Evolutionary conservation across 2,797 vertebrate genomes (phyloP), one percentile per base, ranked within the genome.

Genomic region (Mionectes olivaceus): DNA sequence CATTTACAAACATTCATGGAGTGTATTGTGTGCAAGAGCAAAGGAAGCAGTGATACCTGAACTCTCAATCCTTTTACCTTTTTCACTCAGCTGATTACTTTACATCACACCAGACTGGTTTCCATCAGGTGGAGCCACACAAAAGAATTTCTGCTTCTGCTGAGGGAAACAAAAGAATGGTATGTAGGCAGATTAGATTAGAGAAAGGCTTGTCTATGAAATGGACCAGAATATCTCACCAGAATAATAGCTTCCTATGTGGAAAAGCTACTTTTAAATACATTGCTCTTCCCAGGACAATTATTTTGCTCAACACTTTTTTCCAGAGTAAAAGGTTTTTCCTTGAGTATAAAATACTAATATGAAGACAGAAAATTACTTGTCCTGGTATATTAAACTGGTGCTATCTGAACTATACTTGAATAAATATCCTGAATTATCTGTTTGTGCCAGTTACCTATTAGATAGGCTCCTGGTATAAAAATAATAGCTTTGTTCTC

Each of bases 231-330:
- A 69, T 69, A 73, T 79, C 49, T 87, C 63, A 69, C 33, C 50
- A 79, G 43, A 91, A 82, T 76, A 94, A 65, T 57, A 74, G 37
- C 32, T 95, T 84, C 22, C 25, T 46, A 61, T 0, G 0, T 43
- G 46, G 39, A 83, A 89, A 60, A 64, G 13, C 35, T 89, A n/a
- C 84, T 92, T 90, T 83, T 28, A 53, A 90, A 91, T 53, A 79
- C 16, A 10, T n/a, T 15, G 52, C 16, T 75, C 55, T 65, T 87
- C 17, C 50, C 27, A 50, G 30, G 92, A 61, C 11, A 69, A 61
- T 71, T 60, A 8, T 52, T 89, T 88, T 86, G n/a, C 37, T 89
- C 12, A 21, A 27, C 11, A 3, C 21, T 39, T 77, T 71, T 89
- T 70, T 46, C 7, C 33, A 39, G n/a, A 60, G 56, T 37, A 75